Base-by-base conservation (phyloP, 2,888 invertebrate genomes). In the Drosophila sordidula region DNA sequence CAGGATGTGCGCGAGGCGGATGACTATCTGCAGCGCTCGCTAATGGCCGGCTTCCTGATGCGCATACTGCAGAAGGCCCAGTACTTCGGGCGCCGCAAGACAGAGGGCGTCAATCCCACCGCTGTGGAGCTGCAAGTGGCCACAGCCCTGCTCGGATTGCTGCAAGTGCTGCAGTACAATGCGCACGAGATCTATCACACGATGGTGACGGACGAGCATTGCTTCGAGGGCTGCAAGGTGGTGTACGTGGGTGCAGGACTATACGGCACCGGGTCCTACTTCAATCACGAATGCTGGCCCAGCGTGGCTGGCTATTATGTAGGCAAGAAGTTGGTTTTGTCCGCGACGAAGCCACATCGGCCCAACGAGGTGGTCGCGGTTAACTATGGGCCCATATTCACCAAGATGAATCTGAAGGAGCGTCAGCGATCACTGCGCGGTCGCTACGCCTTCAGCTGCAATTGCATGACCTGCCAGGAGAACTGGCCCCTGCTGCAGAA, bases 211-310 rank as follows among this genome's bases (percentile, higher is more conserved):
- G 89, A 91, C 2, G 93, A 94, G 61, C 93, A 93, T 80, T 89
- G 89, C 45, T 93, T 92, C 36, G 91, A 92, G 42, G 90, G 89
- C 12, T 89, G 91, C 16, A 91, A 90, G 61, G 78, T 90, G 0
- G 72, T 91, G 0, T 91, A 90, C 58, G 75, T 92, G 12, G 92
- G 95, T 0, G 95, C 96, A 2, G 96, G 95, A 0, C 93, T 97
- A 34, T 97, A 96, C 89, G 95, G 95, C 0, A 95, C 95, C 0
- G 96, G 95, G 0, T 95, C 96, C 0, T 93, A 96, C 45, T 96
- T 97, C 90, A 97, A 97, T 92, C 97, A 97, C 87, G 96, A 96
- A 80, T 97, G 97, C 90, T 95, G 95, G 91, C 96, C 96, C 0
- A 94, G 95, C 8, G 95, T 96, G 0, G 94, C 95, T 77, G 96